Evolutionary conservation across 37 sponge, comb jelly and placozoan genomes (phyloP), one percentile per base, ranked within the genome.

Genomic region (Agelas oroides): DNA sequence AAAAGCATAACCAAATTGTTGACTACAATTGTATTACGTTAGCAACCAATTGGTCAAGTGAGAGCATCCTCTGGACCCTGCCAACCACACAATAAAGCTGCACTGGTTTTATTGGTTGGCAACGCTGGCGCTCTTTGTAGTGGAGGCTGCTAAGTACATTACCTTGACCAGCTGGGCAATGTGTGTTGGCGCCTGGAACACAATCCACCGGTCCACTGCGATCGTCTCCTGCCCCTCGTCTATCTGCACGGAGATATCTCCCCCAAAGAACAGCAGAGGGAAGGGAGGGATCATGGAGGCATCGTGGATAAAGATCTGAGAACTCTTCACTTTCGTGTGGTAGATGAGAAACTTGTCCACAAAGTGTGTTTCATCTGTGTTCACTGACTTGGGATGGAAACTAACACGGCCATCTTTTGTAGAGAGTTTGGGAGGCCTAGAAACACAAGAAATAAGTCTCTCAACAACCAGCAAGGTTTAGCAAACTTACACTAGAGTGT

Each of bases 241-340:
- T 56, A 54, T 39, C 21, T 36, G 60, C n/a, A 73, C 75, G 40
- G 87, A 53, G 23, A 94, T 89, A 28, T 86, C 65, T 25, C 94
- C 94, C 12, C 94, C 94, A 81, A 94, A 94, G 80, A 94, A 94
- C 54, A 94, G 84, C 30, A 94, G 91, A 38, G 94, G 90, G 58
- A 90, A 90, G 5, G 94, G 94, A 61, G 84, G 62, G 38, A 94
- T 86, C 58, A 89, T 56, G 30, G 90, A 75, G 27, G 84, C 21
- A 46, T 94, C 94, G 64, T 93, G 89, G 54, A 93, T 25, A 70
- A 82, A 94, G 6, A 94, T 75, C 53, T 84, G 62, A 20, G 68
- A 53, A 64, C 83, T 87, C 66, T 79, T 87, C 53, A 94, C 61
- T 60, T 87, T 94, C 1, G 76, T 86, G 76, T 94, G 78, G 82